Base-by-base conservation (phyloP, 2,888 invertebrate genomes). In the Leucozona laternaria region DNA sequence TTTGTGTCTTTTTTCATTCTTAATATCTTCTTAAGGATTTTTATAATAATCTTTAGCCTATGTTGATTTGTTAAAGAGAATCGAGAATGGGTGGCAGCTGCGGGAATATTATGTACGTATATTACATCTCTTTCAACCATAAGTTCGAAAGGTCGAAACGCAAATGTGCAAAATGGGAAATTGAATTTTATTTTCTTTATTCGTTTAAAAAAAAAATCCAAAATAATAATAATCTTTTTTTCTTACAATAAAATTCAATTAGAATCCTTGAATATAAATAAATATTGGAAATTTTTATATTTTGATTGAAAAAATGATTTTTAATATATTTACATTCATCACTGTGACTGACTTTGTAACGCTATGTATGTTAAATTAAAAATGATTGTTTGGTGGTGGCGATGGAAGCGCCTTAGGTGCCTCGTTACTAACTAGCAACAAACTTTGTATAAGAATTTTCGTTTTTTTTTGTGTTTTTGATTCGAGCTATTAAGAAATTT, bases 11-110 rank as follows among this genome's bases (percentile, higher is more conserved):
- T 64, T 73, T 78, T n/a, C 60, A 60, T 79, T 80, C 71, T 76
- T 85, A 81, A 78, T 77, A 81, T 79, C 82, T 82, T 78, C 86
- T 86, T 82, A 82, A 86, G 86, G 86, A 86, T 86, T 82, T 82
- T 82, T 75, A 82, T 79, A 75, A 79, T 82, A 86, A 86, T 86
- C 86, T 86, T 82, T 75, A 40, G 66, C 58, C 62, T 53, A 68
- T 50, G 66, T 50, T 48, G 53, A 53, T 68, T 68, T 53, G 50
- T 68, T 68, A 37, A 50, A 5, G 40, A 11, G 8, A 31, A 40
- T 11, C 13, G 37, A 53, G 60, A 79, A 57, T 86, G 86, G 86
- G 82, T 86, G 86, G 86, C 86, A 86, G 86, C 86, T 86, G 86
- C 71, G 82, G 86, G 78, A 86, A 86, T 70, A 62, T 11, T 70